Conservation (phyloP, 2,113 vertebrate species). For the Cyanoramphus novaezelandiae region DNA sequence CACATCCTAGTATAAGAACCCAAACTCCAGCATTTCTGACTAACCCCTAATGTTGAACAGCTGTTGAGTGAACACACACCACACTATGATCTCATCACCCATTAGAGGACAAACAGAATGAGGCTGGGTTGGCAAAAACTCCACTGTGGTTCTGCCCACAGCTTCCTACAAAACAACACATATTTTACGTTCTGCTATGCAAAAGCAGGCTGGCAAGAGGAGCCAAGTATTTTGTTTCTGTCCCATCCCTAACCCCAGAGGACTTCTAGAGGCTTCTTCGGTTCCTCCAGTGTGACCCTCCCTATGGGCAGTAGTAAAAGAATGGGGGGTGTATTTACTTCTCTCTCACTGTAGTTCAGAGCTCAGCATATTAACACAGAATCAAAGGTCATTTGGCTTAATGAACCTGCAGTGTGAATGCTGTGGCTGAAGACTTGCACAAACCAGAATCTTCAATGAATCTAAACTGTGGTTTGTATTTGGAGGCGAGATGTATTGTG, state of each 20-base stretch:
- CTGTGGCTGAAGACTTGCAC: not conserved
- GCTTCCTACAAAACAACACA: constrained; percentile 9
- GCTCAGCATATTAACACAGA: not conserved
- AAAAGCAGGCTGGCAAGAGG: not conserved
- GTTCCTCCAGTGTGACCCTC: not conserved
- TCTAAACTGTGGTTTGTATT: not conserved
- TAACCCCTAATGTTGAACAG: constrained; percentile 53
- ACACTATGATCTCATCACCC: constrained; percentile 57
- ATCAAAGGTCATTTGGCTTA: not conserved
- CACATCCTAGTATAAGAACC: not conserved
- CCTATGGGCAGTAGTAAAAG: not conserved
- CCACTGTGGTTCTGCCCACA: constrained; percentile 35
- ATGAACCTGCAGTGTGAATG: not conserved
- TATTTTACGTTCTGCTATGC: not conserved
- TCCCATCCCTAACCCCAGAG: not conserved
- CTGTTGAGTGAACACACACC: constrained; percentile 19
- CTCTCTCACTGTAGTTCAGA: not conserved
- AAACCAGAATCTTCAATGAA: not conserved
- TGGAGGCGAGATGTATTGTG: not conserved
- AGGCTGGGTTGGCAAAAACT: constrained; percentile 4
- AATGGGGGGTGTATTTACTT: not conserved
- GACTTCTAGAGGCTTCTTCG: not conserved
- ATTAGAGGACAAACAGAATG: constrained; percentile 51
- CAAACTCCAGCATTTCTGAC: not conserved
- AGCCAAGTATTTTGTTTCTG: not conserved